These are phyloP conservation scores for Antheraea mylitta DNA, from an alignment of 1,140 invertebrate genomes.

Conservation along the genomic window DNA sequence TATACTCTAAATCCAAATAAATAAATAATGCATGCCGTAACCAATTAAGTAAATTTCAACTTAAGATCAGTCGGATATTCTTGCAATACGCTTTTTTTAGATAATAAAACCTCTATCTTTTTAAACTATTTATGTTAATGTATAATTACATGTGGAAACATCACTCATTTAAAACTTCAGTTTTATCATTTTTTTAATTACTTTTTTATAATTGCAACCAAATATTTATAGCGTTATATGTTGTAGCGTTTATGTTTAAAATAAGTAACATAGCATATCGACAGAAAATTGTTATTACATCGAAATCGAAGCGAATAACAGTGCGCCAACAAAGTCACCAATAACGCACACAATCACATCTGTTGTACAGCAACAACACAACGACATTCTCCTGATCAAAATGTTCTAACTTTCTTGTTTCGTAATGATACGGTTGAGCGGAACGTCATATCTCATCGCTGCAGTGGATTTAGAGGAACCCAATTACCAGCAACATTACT, in stretches of 20 bases:
- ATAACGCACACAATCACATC: not conserved
- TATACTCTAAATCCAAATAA: not conserved
- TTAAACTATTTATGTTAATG: too few species aligned
- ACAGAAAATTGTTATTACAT: not conserved
- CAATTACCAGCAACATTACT: not conserved
- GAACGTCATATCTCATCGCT: constrained; percentile 43
- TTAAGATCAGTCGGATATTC: not conserved
- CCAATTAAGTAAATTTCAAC: not conserved
- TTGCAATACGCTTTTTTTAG: not conserved
- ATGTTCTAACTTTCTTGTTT: constrained; percentile 69
- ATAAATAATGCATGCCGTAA: not conserved
- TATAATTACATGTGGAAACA: too few species aligned
- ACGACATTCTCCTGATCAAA: constrained; percentile 57
- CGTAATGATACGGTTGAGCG: constrained; percentile 65
- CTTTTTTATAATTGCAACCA: too few species aligned
- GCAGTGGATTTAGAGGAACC: constrained; percentile 22
- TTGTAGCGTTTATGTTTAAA: too few species aligned
- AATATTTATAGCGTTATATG: too few species aligned
- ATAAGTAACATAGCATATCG: too few species aligned
- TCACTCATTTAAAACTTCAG: too few species aligned
- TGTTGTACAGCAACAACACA: constrained; percentile 36
- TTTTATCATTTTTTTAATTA: too few species aligned
- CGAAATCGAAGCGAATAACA: not conserved
- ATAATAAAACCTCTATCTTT: too few species aligned
- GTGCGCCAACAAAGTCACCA: not conserved